Evolutionary conservation across 2,113 vertebrate genomes (phyloP), one percentile per base, ranked within the genome.

Genomic region (Casuarius casuarius): DNA sequence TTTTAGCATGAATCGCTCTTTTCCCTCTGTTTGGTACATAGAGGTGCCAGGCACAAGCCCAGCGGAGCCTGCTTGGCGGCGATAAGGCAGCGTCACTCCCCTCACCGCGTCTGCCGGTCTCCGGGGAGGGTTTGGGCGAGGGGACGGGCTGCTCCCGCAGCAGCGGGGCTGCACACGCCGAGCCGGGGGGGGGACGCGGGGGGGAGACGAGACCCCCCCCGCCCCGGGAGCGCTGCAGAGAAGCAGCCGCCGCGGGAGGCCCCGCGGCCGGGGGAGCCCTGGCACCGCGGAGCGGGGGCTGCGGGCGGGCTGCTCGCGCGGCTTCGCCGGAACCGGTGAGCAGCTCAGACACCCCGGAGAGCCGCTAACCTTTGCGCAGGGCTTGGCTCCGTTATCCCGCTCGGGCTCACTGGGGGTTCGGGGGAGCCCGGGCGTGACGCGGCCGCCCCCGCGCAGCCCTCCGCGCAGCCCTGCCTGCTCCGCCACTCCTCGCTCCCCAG

Each of bases 31-130:
- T 95, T 95, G 96, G 97, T 97, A 95, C 97, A 68, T 75, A 76
- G 90, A 87, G 86, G 76, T 78, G 66, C 35, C 73, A 49, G 78
- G 9, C 75, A 12, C 73, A 31, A n/a, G 8, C 35, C 28, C 22
- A 71, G 38, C 74, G 7, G 20, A 87, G 94, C 76, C 95, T 98
- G 98, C 19, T 93, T 62, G 42, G 88, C 7, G 31, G 95, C 98
- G 98, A 98, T 98, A 98, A 98, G 97, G 92, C 66, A 67, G 77
- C 49, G 12, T 5, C 1, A 0, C 33, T 74, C 23, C 40, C 33
- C 48, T 1, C 6, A 40, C 74, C 1, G 29, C 61, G 29, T 7
- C 35, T 33, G 33, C 33, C 3, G 2, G 19, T 46, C 66, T 46
- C 63, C n/a, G 19, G n/a, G 2, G 29, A 67, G 52, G 29, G 18